phyloP scores from a whole-genome alignment of 2,113 vertebrate species.

The Amblyornis subalaris region DNA sequence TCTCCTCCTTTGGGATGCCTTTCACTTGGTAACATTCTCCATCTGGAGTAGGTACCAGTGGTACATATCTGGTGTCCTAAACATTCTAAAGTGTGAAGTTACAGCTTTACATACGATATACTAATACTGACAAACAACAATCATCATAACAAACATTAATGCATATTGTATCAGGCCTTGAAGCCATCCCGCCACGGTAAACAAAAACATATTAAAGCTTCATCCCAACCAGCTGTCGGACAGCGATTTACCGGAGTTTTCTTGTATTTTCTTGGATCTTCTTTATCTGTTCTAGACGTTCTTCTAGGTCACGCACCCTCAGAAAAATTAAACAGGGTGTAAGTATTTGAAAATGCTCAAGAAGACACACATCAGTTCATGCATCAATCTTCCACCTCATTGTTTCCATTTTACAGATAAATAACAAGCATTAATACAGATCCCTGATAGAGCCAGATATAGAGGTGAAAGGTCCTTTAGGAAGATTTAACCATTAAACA shows the following conservation, averaged over 20 bases:
- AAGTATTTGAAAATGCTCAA: not conserved
- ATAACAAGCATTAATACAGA: not conserved
- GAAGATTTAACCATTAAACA: not conserved
- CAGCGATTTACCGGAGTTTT: accelerated
- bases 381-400: not conserved
- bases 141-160: not conserved
- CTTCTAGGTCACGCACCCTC: not conserved
- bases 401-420: not conserved
- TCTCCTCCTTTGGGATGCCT: not conserved
- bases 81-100: not conserved
- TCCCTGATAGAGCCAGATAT: not conserved
- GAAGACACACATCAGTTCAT: not conserved
- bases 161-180: not conserved
- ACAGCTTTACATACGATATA: not conserved
- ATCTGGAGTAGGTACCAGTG: not conserved
- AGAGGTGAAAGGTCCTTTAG: not conserved
- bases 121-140: not conserved
- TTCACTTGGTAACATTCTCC: not conserved
- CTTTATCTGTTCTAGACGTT: not conserved
- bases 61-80: not conserved
- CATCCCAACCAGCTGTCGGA: not conserved
- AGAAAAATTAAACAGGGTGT: not conserved
- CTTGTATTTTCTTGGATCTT: accelerated
- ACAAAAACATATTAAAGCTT: not conserved
- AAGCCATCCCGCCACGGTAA: not conserved